Base-by-base conservation (phyloP, 2,113 vertebrate species). In the Acinonyx jubatus region DNA sequence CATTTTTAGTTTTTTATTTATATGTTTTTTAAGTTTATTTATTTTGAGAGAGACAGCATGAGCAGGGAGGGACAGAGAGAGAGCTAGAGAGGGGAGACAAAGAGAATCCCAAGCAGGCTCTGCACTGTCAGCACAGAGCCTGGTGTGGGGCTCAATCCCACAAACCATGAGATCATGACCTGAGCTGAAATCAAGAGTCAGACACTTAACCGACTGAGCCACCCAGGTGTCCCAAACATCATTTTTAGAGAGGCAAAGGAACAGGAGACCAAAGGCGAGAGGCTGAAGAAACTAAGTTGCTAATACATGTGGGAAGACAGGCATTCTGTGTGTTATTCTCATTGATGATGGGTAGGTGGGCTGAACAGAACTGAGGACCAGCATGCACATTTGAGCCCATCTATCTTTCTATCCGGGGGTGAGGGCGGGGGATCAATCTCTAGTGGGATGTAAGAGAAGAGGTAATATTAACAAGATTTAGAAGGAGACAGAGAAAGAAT, bases 361-460 rank as follows among this genome's bases (percentile, higher is more conserved):
- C 5, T 57, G 33, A 85, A 13, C 13, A 71, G 38, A 69, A 69
- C 29, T 50, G 25, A 66, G 21, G 19, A 86, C 21, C 3, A 10
- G 48, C 36, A 13, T 21, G 21, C 2, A 33, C 15, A 4, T 23
- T 81, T 41, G n/a, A 68, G 5, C 65, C 50, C 50, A 36, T 25
- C 7, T 19, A 18, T 23, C 33, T 38, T 5, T 6, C 23, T 31
- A 21, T 31, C 25, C 1, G 38, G 19, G 10, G 48, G 50, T 0
- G 1, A 4, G 61, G 45, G 45, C 45, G 45, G 45, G 45, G 45
- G 7, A 79, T 41, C 10, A 8, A 25, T n/a, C 36, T 52, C 52
- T 41, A 14, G 13, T 76, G 68, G 15, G 16, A 61, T 69, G n/a
- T 52, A 94, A 80, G 48, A 79, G 16, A 90, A 81, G 73, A 86